A percentile compares a stretch with the other conserved stretches of the same genome.
Evolutionary conservation across 2,888 invertebrate genomes (phyloP).

Genomic region (Atrina japonica): DNA sequence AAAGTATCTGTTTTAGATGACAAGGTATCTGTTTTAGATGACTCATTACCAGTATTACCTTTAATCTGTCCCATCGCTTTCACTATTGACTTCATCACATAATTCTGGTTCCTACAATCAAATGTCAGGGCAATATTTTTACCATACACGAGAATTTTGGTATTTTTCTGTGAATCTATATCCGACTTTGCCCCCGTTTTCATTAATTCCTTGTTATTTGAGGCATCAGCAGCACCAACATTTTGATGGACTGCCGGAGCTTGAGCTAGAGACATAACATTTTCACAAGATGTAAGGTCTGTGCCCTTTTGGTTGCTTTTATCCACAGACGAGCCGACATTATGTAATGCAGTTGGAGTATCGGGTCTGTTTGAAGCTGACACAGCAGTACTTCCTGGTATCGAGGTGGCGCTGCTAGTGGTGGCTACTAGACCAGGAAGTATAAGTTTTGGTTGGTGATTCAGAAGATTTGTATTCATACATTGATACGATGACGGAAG

Average conservation of each 20-base stretch:
- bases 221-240: no score
- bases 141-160: slow-evolving; percentile 42
- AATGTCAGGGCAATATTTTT: slow-evolving; percentile 44
- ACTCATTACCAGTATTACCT: neutral
- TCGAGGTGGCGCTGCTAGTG: neutral
- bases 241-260: neutral
- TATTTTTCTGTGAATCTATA: slow-evolving; percentile 32
- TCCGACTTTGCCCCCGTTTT: neutral
- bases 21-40: no score
- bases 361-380: neutral
- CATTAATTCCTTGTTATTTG: no score
- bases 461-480: no score
- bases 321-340: neutral
- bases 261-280: neutral
- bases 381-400: neutral
- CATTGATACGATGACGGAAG: no score
- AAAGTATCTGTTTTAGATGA: no score
- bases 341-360: no score
- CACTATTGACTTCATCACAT: slow-evolving; percentile 21
- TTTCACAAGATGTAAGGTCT: neutral
- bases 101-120: slow-evolving; percentile 35
- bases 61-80: slow-evolving; percentile 21
- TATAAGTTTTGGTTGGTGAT: no score
- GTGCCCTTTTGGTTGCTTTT: slow-evolving; percentile 1
- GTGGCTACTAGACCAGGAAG: no score